These are phyloP conservation scores for Danio jaintianensis DNA, from an alignment of 2,797 vertebrate species.

Conservation along the genomic window DNA sequence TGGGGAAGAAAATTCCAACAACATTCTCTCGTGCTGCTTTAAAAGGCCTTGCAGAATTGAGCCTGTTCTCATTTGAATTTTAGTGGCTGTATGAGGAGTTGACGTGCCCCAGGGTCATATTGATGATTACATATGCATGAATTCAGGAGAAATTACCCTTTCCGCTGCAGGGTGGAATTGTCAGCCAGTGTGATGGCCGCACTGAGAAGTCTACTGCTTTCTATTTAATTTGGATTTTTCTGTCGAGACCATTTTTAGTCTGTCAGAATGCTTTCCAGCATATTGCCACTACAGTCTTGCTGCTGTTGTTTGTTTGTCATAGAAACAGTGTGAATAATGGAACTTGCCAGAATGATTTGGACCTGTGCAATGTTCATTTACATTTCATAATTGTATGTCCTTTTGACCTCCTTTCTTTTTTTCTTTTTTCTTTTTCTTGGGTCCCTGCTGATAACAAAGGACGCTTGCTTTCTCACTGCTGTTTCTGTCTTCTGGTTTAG, in stretches of 20 bases:
- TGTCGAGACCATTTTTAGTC: conserved; percentile 31
- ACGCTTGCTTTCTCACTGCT: not conserved
- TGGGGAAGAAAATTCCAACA: not conserved
- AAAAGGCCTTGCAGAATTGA: conserved; percentile 15
- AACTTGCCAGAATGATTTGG: conserved; percentile 1
- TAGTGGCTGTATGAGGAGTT: conserved; percentile 29
- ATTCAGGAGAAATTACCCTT: conserved; percentile 59
- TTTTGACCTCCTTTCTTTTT: conserved; percentile 40
- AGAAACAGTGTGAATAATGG: conserved; percentile 43
- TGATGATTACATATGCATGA: conserved; percentile 59
- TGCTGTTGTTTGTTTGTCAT: conserved; percentile 29
- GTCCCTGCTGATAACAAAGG: conserved; percentile 8
- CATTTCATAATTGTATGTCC: conserved; percentile 11
- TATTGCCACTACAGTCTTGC: not conserved
- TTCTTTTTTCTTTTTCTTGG: not conserved
- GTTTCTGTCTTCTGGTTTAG: conserved; percentile 19
- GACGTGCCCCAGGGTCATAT: conserved; percentile 47
- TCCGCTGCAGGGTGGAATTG: conserved; percentile 49
- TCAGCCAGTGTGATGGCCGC: conserved; percentile 42
- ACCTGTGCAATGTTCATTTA: not conserved
- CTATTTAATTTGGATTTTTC: conserved; percentile 54
- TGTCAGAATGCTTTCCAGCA: not conserved
- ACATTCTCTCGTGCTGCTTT: not conserved
- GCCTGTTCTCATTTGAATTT: conserved; percentile 54
- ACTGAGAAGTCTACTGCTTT: conserved; percentile 46